phyloP scores from a whole-genome alignment of 2,113 vertebrate species.

The Casuarius casuarius region DNA sequence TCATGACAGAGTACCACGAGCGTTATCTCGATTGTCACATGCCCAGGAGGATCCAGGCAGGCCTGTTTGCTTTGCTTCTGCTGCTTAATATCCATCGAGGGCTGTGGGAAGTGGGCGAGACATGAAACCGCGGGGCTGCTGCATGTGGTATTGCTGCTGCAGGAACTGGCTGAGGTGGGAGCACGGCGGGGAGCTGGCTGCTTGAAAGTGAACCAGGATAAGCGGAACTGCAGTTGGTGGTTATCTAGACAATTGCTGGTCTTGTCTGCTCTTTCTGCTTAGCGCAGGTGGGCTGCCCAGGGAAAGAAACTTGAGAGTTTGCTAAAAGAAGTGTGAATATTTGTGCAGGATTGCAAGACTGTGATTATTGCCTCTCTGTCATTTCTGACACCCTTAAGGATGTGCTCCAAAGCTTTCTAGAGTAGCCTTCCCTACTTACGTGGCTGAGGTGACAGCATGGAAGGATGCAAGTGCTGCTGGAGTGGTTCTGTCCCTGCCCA shows the following conservation, averaged over 20 bases:
- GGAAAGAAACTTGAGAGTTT: background rate
- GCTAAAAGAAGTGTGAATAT: background rate
- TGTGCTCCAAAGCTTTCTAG: background rate
- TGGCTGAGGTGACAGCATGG: background rate
- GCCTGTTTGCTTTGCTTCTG: background rate
- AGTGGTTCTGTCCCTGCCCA: background rate
- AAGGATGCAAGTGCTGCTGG: background rate
- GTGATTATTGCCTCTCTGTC: background rate
- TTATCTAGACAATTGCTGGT: background rate
- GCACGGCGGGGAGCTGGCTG: background rate
- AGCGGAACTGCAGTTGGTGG: background rate
- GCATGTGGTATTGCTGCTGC: fast-evolving
- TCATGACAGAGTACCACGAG: background rate
- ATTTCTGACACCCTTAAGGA: background rate
- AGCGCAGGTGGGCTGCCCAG: background rate
- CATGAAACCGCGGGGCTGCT: fast-evolving
- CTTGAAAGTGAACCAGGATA: background rate
- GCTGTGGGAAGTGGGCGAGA: background rate
- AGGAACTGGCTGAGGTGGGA: background rate
- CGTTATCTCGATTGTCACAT: background rate
- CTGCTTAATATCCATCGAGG: background rate
- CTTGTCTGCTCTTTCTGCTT: background rate
- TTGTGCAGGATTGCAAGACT: background rate
- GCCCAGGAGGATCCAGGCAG: background rate
- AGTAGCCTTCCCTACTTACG: background rate